Conservation (phyloP, 2,113 vertebrate species). For the Anolis carolinensis region DNA sequence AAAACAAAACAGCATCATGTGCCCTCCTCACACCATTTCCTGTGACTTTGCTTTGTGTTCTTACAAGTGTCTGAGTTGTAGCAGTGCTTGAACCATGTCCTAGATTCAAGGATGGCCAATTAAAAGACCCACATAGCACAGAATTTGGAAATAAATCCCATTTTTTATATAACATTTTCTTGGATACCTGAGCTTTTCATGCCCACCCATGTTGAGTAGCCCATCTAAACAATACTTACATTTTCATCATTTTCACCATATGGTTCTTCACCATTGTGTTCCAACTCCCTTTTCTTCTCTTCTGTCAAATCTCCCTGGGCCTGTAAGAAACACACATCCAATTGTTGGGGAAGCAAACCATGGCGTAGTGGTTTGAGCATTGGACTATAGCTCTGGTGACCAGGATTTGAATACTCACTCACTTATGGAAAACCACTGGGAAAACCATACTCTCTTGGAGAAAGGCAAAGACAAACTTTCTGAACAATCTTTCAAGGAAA, state of each 20-base stretch:
- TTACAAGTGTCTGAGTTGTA: not conserved
- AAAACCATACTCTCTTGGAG: too few species aligned
- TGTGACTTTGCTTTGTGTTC: not conserved
- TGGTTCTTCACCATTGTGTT: slow-evolving; percentile 84
- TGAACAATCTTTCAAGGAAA: too few species aligned
- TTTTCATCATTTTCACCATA: slow-evolving; percentile 90
- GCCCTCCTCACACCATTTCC: not conserved
- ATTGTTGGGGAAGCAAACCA: not conserved
- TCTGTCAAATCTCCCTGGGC: slow-evolving; percentile 89
- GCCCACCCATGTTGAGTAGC: not conserved
- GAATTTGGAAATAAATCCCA: not conserved
- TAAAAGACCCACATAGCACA: not conserved
- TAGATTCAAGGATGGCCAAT: not conserved
- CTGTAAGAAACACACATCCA: slow-evolving; percentile 68
- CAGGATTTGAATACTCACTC: too few species aligned
- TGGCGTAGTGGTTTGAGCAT: too few species aligned
- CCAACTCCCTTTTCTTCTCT: slow-evolving; percentile 82
- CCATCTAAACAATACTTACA: slow-evolving; percentile 68
- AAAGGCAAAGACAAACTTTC: too few species aligned
- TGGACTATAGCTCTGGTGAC: too few species aligned
- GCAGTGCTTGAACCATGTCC: not conserved
- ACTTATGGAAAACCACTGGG: too few species aligned
- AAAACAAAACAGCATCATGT: not conserved
- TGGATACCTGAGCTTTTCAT: not conserved
- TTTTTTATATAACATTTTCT: not conserved